Percentiles rank a stretch among this genome's conserved stretches.
These are phyloP conservation scores for Drosophila greeni DNA, from an alignment of 2,888 invertebrate genomes.

Conservation along the genomic window DNA sequence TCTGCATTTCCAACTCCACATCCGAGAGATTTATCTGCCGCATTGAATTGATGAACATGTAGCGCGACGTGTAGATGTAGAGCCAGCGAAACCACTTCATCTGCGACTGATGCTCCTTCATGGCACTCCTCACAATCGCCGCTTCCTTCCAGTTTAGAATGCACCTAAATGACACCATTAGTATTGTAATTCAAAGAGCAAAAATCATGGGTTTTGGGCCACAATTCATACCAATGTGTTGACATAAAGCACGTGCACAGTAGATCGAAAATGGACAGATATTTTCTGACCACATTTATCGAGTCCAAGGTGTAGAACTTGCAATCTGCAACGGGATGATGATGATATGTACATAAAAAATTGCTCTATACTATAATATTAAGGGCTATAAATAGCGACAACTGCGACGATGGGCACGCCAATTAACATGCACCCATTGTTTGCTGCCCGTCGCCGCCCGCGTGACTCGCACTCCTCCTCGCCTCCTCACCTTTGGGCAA, in stretches of 20 bases:
- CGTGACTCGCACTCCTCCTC: conserved; percentile 44
- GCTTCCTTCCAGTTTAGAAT: conserved; percentile 83
- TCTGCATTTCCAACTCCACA: conserved; percentile 86
- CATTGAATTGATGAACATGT: conserved; percentile 93
- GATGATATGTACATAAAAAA: conserved; percentile 50
- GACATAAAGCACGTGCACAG: conserved; percentile 88
- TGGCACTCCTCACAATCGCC: conserved; percentile 84
- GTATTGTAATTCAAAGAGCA: not conserved
- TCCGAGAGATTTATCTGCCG: conserved; percentile 86
- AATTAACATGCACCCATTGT: conserved; percentile 67
- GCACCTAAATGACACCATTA: conserved; percentile 79
- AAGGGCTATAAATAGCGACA: conserved; percentile 39
- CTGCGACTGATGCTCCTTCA: conserved; percentile 93
- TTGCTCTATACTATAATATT: conserved; percentile 32
- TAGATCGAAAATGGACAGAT: conserved; percentile 89
- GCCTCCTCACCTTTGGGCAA: conserved; percentile 84
- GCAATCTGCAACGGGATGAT: conserved; percentile 83
- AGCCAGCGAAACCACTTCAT: conserved; percentile 96
- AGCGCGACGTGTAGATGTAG: conserved; percentile 93
- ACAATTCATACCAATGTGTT: conserved; percentile 84
- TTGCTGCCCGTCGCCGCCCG: conserved; percentile 36
- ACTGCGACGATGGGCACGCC: conserved; percentile 56
- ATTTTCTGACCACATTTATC: conserved; percentile 91
- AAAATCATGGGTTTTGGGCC: not conserved
- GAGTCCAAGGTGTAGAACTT: conserved; percentile 90